Base-by-base conservation (phyloP, 2,797 vertebrate species). In the Dipus sagitta region DNA sequence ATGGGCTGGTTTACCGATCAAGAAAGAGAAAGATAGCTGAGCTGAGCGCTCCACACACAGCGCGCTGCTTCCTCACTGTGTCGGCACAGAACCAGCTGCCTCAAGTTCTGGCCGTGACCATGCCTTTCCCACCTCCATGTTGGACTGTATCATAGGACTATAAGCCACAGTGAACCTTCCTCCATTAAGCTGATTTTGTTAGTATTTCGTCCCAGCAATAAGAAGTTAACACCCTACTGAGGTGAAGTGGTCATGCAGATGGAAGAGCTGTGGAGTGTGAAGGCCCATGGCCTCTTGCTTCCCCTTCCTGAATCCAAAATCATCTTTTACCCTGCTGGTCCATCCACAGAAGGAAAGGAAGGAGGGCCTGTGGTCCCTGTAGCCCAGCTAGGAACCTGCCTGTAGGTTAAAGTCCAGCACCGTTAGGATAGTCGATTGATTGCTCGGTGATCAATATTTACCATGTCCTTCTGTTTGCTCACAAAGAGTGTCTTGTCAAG, bases 401-500 rank as follows among this genome's bases (percentile, higher is more conserved):
- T 88, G 0, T 2, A 60, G 62, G 38, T 85, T 38, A 87, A 76
- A 54, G 26, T 30, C 42, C n/a, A 89, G 15, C 4, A 3, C 15
- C 17, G 0, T 65, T 32, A 83, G 12, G 24, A 30, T 87, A 76
- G n/a, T 17, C 65, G 74, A 71, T 24, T n/a, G 10, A 5, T 72
- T 47, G 42, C 65, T 96, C 76, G 58, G 75, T 94, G 95, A 96
- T 95, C 38, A 87, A 54, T 95, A 94, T 92, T 95, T 94, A 96
- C 92, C 90, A 62, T 97, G 64, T 95, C 95, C 93, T 97, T 93
- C 90, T 96, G 7, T 96, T 87, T 88, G 75, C 78, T 74, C 47
- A 2, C 79, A 88, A 96, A 97, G 92, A 94, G 94, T 67, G 20
- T 86, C 91, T 96, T 85, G 70, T 95, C 97, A 97, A 97, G 97